Evolutionary conservation across 2,113 vertebrate species (phyloP).

Genomic region (Cyrtonyx montezumae): DNA sequence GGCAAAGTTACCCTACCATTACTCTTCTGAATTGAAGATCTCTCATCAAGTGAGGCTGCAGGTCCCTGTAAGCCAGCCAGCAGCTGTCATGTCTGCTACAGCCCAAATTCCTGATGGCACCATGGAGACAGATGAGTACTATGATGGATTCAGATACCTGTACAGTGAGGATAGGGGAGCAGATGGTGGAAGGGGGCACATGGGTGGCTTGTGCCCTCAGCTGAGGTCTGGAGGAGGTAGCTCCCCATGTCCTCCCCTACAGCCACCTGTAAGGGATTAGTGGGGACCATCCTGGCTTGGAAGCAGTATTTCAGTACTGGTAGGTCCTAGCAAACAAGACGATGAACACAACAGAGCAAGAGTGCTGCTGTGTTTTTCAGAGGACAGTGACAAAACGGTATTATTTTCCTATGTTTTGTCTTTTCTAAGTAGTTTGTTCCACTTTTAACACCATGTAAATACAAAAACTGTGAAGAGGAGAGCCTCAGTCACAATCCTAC

Average conservation of each 20-base stretch:
- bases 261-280: constrained; percentile 23
- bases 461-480: not conserved
- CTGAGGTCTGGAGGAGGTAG: not conserved
- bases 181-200: not conserved
- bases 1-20: not conserved
- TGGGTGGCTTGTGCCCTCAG: not conserved
- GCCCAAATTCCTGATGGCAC: not conserved
- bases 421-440: not conserved
- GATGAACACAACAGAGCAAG: not conserved
- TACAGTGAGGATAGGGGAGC: constrained; percentile 48
- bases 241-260: constrained; percentile 72
- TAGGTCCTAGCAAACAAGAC: not conserved
- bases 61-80: not conserved
- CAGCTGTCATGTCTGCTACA: not conserved
- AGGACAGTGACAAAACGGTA: not conserved
- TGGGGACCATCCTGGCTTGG: not conserved
- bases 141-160: constrained; percentile 74
- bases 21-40: not conserved
- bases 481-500: not conserved
- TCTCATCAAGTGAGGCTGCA: not conserved
- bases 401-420: not conserved
- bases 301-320: not conserved
- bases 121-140: constrained; percentile 69
- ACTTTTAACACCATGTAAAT: not conserved
- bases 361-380: not conserved